A percentile compares a stretch with the other conserved stretches of the same genome.
Conservation (phyloP, 2,113 vertebrate genomes). For the Sylvietta virens region DNA sequence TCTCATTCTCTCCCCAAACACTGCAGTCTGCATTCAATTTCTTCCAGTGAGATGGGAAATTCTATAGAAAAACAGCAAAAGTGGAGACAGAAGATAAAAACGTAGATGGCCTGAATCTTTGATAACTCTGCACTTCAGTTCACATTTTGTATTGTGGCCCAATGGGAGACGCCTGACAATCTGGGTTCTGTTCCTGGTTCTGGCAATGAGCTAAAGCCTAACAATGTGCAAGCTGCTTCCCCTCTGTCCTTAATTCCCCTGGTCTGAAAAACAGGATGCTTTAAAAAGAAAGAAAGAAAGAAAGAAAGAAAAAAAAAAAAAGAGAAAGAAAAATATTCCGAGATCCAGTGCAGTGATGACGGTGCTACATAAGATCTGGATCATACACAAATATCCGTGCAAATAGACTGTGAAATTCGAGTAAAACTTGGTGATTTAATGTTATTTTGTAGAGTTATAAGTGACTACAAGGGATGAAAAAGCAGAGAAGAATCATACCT, state of each 20-base stretch:
- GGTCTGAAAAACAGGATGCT: constrained; percentile 33
- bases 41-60: background rate
- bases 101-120: background rate
- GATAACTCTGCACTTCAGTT: constrained; percentile 5
- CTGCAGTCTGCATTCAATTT: background rate
- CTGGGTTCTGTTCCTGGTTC: constrained; percentile 53
- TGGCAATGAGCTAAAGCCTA: constrained; percentile 36
- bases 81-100: constrained; percentile 16
- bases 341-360: background rate
- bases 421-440: background rate
- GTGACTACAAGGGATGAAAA: background rate
- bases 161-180: constrained; percentile 40
- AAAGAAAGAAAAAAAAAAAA: background rate
- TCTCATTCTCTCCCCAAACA: background rate
- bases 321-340: background rate
- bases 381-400: background rate
- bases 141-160: constrained; percentile 26
- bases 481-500: background rate
- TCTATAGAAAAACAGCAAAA: background rate
- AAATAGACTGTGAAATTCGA: background rate
- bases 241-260: constrained; percentile 57
- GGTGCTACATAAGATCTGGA: background rate
- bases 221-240: constrained; percentile 55
- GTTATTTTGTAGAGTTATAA: background rate
- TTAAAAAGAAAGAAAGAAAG: background rate